A percentile compares a stretch with the other conserved stretches of the same genome.
Conservation (phyloP, 2,113 vertebrate genomes). For the Pangasianodon hypophthalmus region DNA sequence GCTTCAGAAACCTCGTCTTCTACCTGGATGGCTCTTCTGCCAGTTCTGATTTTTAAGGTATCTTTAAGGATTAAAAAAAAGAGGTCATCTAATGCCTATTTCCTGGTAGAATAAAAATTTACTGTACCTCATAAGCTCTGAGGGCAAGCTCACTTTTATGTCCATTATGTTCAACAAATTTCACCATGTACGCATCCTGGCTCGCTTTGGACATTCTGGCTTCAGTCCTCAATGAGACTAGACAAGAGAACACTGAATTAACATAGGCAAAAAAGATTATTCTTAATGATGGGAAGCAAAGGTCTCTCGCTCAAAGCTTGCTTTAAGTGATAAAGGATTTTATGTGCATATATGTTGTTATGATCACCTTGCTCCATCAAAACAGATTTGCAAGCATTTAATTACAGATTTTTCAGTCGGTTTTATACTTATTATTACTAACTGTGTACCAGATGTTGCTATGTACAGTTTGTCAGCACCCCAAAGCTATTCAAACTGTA, state of each 20-base stretch:
- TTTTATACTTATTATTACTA: too few relatives aligned
- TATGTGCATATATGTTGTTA: neutral
- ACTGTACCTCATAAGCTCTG: conserved; percentile 89
- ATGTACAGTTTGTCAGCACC: neutral
- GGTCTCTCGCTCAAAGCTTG: neutral
- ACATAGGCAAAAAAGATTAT: neutral
- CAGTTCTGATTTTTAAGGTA: neutral
- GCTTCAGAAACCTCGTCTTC: neutral
- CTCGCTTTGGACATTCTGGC: conserved; percentile 76
- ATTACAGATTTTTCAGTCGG: neutral
- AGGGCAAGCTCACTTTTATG: conserved; percentile 76
- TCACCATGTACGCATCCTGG: conserved; percentile 82
- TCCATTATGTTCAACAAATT: conserved; percentile 81
- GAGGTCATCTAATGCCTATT: neutral
- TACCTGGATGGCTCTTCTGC: neutral
- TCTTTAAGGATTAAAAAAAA: neutral
- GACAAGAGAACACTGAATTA: neutral
- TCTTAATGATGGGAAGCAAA: too few relatives aligned
- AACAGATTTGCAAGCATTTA: neutral
- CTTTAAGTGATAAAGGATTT: neutral
- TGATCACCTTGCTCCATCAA: neutral
- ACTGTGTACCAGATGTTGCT: too few relatives aligned
- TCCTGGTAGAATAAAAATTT: neutral
- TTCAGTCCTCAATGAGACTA: neutral
- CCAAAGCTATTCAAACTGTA: neutral